Evolutionary conservation across 2,888 invertebrate species (phyloP), one percentile per base, ranked within the genome.

Genomic region (Mesoligia furuncula): DNA sequence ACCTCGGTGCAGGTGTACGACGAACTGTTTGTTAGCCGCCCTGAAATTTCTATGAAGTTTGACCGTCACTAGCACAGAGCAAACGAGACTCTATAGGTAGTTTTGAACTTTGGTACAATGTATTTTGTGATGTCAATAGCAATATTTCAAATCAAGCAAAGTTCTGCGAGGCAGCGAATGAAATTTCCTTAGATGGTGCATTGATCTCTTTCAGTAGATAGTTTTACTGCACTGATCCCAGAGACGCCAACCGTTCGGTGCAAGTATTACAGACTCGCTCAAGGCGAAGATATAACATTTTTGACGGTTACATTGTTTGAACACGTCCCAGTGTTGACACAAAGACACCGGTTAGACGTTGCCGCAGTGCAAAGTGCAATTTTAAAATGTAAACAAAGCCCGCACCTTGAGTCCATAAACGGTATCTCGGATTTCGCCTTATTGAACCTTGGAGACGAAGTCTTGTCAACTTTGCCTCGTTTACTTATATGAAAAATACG

Each of bases 361-460:
- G 93, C 92, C 93, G 92, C 94, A 93, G 94, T 95, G 95, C 95
- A 96, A 95, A 96, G 96, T 96, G 96, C 96, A 96, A 96, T 96
- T 96, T 96, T 95, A 95, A 95, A 96, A 95, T 94, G 95, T 96
- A 96, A 96, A 96, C 96, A 96, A 94, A 95, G 93, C 93, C 93
- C 92, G 94, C 94, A 94, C 95, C 95, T 95, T 92, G 91, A 92
- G 92, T 94, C 93, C 91, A 94, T 95, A 95, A 95, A 95, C 93
- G 93, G 93, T 95, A 94, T 94, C 94, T 94, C 92, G 91, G 95
- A 95, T 95, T 95, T 95, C 93, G 91, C 93, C 93, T 93, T 94
- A 94, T 95, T 94, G 95, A 94, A 95, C 93, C 93, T 92, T 84
- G 86, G 91, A 92, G 93, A 92, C 92, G 90, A 90, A 90, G 92